A percentile compares a stretch with the other conserved stretches of the same genome.
Evolutionary conservation across 2,888 invertebrate genomes (phyloP).

Genomic region (Apodemia mormo): DNA sequence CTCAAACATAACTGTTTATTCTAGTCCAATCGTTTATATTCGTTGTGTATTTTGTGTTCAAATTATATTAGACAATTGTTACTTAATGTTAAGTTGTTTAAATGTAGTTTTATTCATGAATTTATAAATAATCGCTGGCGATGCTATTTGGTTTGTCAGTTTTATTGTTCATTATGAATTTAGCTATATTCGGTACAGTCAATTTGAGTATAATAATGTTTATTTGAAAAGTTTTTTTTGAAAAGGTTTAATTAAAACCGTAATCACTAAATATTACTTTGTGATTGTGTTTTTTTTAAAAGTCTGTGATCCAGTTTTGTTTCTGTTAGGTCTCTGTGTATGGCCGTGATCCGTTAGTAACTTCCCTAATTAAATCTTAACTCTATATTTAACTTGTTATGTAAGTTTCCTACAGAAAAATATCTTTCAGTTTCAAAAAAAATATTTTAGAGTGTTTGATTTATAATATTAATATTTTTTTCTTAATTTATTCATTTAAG

Average conservation of each 20-base stretch:
- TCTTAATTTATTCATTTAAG: too few species aligned
- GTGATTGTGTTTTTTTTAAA: neutral
- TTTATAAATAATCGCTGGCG: neutral
- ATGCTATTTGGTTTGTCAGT: neutral
- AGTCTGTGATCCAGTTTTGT: neutral
- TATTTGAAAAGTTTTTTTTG: neutral
- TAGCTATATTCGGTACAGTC: neutral
- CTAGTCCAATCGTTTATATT: constrained; percentile 2
- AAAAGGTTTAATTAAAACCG: neutral
- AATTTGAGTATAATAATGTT: too few species aligned
- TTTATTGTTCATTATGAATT: neutral
- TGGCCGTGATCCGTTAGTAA: too few species aligned
- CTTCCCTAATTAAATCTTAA: too few species aligned
- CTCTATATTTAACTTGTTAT: too few species aligned
- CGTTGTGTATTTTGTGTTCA: constrained; percentile 16
- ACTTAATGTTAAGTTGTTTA: neutral
- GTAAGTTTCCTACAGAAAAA: too few species aligned
- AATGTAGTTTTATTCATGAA: neutral
- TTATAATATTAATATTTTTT: too few species aligned
- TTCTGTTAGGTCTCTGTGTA: neutral
- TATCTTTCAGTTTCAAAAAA: too few species aligned
- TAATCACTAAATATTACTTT: neutral
- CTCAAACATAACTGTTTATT: constrained; percentile 8
- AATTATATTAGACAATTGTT: constrained; percentile 12
- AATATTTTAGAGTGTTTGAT: too few species aligned